A percentile compares a stretch with the other conserved stretches of the same genome.
These are phyloP conservation scores for Lepidocyrtoides sp. DNA, from an alignment of 2,888 invertebrate genomes.

Conservation along the genomic window DNA sequence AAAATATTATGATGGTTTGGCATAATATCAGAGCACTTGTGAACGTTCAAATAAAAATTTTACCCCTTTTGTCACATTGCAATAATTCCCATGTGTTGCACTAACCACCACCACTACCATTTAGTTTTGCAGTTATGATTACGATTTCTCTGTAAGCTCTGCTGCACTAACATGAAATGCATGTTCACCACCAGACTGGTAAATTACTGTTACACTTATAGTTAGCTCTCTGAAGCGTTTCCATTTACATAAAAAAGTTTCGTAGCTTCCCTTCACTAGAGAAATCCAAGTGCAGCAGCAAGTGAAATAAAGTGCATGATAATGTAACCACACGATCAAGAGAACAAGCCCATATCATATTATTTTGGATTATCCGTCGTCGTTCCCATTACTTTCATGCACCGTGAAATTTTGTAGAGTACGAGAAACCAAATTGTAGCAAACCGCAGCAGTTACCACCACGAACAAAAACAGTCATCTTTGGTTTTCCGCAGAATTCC, in stretches of 20 bases:
- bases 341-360: background rate
- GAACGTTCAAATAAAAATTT: constrained; percentile 82
- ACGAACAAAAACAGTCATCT: background rate
- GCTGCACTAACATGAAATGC: background rate
- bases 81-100: constrained; percentile 80
- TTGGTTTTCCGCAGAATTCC: constrained; percentile 43
- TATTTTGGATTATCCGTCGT: background rate
- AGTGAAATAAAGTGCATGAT: constrained; percentile 11
- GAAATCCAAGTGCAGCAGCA: background rate
- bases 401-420: constrained; percentile 37
- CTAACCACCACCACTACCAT: background rate
- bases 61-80: constrained; percentile 83
- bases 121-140: background rate
- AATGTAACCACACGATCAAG: background rate
- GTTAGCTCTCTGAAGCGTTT: background rate
- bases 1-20: background rate
- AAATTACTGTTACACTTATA: background rate
- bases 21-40: constrained; percentile 23
- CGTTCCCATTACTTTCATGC: background rate
- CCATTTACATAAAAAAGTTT: background rate
- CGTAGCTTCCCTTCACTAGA: background rate
- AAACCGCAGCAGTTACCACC: constrained; percentile 59
- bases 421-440: constrained; percentile 52
- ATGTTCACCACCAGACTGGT: constrained; percentile 9
- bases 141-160: background rate